These are phyloP conservation scores for Callipepla squamata DNA, from an alignment of 2,113 vertebrate species.

Conservation along the genomic window DNA sequence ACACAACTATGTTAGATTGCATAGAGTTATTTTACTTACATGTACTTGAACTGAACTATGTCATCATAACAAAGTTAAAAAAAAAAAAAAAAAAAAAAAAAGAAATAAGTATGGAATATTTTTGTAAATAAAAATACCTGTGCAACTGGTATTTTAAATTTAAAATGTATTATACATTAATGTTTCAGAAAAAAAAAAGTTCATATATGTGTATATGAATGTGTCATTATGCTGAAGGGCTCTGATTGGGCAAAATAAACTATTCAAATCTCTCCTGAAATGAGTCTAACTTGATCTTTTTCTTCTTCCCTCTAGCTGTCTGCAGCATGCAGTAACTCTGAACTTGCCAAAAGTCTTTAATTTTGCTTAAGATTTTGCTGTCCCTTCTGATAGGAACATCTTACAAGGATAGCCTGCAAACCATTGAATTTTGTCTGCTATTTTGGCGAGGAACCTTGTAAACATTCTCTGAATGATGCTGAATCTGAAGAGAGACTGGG, in stretches of 20 bases:
- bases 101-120: conserved; percentile 83
- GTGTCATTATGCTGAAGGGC: conserved; percentile 86
- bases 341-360: neutral
- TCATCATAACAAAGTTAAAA: conserved; percentile 75
- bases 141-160: conserved; percentile 83
- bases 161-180: conserved; percentile 81
- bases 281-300: conserved; percentile 49
- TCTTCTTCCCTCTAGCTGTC: conserved; percentile 11
- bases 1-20: conserved; percentile 77
- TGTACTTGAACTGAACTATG: conserved; percentile 80
- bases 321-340: neutral
- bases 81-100: conserved; percentile 59
- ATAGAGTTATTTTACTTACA: conserved; percentile 81
- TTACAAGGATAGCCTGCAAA: neutral
- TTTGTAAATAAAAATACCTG: conserved; percentile 86
- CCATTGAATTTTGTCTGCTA: neutral
- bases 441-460: neutral
- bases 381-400: neutral
- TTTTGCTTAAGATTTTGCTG: neutral
- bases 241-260: conserved; percentile 87
- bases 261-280: conserved; percentile 81
- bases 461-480: neutral
- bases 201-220: conserved; percentile 86
- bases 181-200: conserved; percentile 81
- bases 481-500: neutral